Conservation (phyloP, 2,888 invertebrate genomes). For the Philaethria dido region DNA sequence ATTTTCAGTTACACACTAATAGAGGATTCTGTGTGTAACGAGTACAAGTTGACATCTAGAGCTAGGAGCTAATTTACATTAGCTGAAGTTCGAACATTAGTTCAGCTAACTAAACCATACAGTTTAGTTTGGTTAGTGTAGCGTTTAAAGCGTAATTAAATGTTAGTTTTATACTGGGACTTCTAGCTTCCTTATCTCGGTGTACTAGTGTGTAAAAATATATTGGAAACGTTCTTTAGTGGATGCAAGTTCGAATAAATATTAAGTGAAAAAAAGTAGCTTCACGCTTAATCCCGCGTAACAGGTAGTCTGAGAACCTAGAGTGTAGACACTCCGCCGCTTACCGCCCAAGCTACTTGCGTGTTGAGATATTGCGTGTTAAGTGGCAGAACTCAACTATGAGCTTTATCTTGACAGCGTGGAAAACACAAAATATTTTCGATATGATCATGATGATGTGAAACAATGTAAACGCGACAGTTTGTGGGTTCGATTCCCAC, state of each 20-base stretch:
- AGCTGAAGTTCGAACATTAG: slow-evolving; percentile 34
- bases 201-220: background rate
- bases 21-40: background rate
- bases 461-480: too few species aligned
- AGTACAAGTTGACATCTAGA: slow-evolving; percentile 9
- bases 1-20: background rate
- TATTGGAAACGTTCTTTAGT: slow-evolving; percentile 2
- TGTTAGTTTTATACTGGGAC: slow-evolving; percentile 31
- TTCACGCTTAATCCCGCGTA: too few species aligned
- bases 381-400: too few species aligned
- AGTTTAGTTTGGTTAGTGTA: slow-evolving; percentile 33
- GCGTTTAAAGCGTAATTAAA: slow-evolving; percentile 35
- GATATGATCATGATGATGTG: too few species aligned
- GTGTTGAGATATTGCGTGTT: too few species aligned
- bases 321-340: too few species aligned
- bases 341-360: too few species aligned
- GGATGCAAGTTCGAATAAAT: background rate
- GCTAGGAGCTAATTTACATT: background rate
- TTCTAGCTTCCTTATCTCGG: background rate
- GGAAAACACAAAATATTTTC: too few species aligned
- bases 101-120: slow-evolving; percentile 32
- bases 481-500: too few species aligned
- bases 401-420: too few species aligned
- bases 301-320: too few species aligned
- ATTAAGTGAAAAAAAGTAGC: too few species aligned